Evolutionary conservation across 2,888 invertebrate genomes (phyloP).

Genomic region (Alloscopus bannaensis): DNA sequence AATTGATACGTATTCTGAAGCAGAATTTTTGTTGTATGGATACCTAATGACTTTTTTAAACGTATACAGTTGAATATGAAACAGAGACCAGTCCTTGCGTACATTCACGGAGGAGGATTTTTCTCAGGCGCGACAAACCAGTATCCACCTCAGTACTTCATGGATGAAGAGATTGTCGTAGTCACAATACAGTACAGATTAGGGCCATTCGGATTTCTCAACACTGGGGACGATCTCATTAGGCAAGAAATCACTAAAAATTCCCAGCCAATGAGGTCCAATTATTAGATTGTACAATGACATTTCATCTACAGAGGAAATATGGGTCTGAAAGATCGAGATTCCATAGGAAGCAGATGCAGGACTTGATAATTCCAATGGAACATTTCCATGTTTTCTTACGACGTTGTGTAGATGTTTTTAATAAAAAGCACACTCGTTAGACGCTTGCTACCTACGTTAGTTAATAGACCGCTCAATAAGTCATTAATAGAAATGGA

Average conservation of each 20-base stretch:
- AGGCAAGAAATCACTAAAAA: background rate
- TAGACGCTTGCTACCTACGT: too few species aligned
- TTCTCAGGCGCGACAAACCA: slow-evolving; percentile 34
- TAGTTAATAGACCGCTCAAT: too few species aligned
- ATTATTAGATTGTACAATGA: too few species aligned
- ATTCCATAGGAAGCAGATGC: too few species aligned
- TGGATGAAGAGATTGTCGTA: slow-evolving; percentile 68
- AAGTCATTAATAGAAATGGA: too few species aligned
- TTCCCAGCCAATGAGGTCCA: too few species aligned
- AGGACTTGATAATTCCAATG: slow-evolving; percentile 59
- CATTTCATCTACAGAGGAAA: slow-evolving; percentile 45
- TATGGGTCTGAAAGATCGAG: slow-evolving; percentile 63
- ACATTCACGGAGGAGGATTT: slow-evolving; percentile 60
- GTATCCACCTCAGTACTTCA: slow-evolving; percentile 59
- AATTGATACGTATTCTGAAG: too few species aligned
- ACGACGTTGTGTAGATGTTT: too few species aligned
- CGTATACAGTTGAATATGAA: too few species aligned
- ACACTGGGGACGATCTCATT: slow-evolving; percentile 50
- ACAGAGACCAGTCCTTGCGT: slow-evolving; percentile 46
- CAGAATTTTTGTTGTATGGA: too few species aligned
- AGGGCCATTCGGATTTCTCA: slow-evolving; percentile 66
- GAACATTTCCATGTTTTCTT: slow-evolving; percentile 57
- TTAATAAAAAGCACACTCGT: too few species aligned
- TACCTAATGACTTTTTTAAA: too few species aligned
- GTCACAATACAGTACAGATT: slow-evolving; percentile 69